Conservation (phyloP, 1,140 invertebrate genomes). For the Zaprionus ghesquierei region DNA sequence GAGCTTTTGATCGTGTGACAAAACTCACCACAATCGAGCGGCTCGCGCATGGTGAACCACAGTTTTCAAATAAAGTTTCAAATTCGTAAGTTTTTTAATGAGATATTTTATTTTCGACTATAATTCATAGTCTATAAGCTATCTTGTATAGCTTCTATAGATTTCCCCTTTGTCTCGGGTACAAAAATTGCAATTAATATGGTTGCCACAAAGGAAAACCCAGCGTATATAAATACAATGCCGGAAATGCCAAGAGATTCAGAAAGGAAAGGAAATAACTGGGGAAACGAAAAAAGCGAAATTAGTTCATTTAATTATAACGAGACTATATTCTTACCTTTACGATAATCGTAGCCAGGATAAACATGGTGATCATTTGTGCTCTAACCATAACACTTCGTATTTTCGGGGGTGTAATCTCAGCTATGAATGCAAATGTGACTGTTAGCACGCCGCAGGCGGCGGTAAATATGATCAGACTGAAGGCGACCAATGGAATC, state of each 20-base stretch:
- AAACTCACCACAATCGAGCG: background rate
- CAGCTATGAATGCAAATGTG: background rate
- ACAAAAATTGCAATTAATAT: slow-evolving; percentile 37
- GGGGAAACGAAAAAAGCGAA: background rate
- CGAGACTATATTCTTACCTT: background rate
- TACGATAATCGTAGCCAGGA: background rate
- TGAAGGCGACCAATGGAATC: slow-evolving; percentile 44
- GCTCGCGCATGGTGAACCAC: background rate
- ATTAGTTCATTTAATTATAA: no score
- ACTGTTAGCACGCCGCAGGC: slow-evolving; percentile 36
- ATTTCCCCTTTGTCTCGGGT: slow-evolving; percentile 88
- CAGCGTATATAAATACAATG: background rate
- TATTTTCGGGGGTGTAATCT: slow-evolving; percentile 5
- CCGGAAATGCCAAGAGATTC: background rate
- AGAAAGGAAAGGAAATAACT: slow-evolving; percentile 3
- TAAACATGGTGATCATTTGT: background rate
- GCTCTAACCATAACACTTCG: slow-evolving; percentile 1
- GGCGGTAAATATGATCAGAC: slow-evolving; percentile 37
- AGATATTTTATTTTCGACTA: background rate
- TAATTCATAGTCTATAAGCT: background rate
- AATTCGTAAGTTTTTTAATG: background rate
- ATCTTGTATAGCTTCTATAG: slow-evolving; percentile 85
- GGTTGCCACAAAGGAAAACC: background rate
- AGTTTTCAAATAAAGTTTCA: background rate
- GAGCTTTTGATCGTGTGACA: background rate